Conservation (phyloP, 2,888 invertebrate species). For the Aquatica leii region DNA sequence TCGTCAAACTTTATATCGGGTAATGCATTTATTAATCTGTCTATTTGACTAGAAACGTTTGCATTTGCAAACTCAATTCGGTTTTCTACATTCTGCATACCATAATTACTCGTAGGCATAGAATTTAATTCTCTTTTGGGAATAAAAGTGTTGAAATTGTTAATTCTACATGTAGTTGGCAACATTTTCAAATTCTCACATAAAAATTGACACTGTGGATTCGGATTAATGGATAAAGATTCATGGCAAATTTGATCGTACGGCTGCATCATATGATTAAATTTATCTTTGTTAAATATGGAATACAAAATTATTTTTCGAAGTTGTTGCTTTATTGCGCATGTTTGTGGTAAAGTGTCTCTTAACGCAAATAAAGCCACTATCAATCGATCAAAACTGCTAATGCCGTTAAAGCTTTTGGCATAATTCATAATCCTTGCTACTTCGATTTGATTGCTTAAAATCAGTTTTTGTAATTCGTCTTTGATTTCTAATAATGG, state of each 20-base stretch:
- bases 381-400: slow-evolving; percentile 20
- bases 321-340: slow-evolving; percentile 12
- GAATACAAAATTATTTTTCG: slow-evolving; percentile 14
- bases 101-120: no score
- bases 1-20: no score
- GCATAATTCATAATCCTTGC: slow-evolving; percentile 14
- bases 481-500: slow-evolving; percentile 17
- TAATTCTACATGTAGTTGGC: not conserved
- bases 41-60: not conserved
- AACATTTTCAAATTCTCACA: not conserved
- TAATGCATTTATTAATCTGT: no score
- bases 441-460: slow-evolving; percentile 13
- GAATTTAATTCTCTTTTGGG: no score
- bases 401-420: slow-evolving; percentile 8
- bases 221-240: not conserved
- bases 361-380: slow-evolving; percentile 19
- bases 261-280: not conserved
- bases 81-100: not conserved
- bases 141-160: no score
- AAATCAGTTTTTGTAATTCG: slow-evolving; percentile 14
- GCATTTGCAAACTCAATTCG: not conserved
- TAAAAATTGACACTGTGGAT: not conserved
- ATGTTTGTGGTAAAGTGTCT: slow-evolving; percentile 19
- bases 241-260: not conserved
- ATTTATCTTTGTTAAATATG: slow-evolving; percentile 5